These are phyloP conservation scores for Ceratina australensis DNA, from an alignment of 1,140 invertebrate species.

Conservation along the genomic window DNA sequence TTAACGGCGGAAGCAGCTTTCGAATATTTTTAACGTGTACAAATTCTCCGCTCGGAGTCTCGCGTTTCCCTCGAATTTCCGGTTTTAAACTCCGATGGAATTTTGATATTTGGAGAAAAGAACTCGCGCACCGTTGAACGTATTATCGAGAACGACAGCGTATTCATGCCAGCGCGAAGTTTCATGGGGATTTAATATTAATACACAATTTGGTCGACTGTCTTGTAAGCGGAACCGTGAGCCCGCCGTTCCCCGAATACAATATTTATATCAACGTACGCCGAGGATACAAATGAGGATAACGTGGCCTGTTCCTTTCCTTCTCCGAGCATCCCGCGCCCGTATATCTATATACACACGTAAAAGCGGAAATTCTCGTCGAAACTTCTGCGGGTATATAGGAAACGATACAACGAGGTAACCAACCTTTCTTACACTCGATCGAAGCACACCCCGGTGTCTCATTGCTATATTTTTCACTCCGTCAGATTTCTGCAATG, in stretches of 20 bases:
- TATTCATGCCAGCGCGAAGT: slow-evolving; percentile 39
- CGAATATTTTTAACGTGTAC: not conserved
- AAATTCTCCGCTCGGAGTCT: not conserved
- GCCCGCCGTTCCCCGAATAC: slow-evolving; percentile 47
- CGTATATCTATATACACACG: too few species aligned
- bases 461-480: slow-evolving; percentile 44
- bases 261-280: slow-evolving; percentile 62
- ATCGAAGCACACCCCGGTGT: slow-evolving; percentile 44
- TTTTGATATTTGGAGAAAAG: too few species aligned
- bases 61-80: too few species aligned
- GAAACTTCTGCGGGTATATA: slow-evolving; percentile 26
- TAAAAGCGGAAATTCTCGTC: slow-evolving; percentile 11
- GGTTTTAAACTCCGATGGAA: too few species aligned
- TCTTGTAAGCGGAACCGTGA: slow-evolving; percentile 39
- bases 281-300: slow-evolving; percentile 62
- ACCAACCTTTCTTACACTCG: slow-evolving; percentile 22
- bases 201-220: slow-evolving; percentile 65
- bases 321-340: not conserved
- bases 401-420: not conserved
- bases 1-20: too few species aligned
- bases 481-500: slow-evolving; percentile 28
- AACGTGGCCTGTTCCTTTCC: slow-evolving; percentile 54
- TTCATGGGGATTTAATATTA: slow-evolving; percentile 65
- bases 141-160: slow-evolving; percentile 31
- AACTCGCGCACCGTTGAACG: not conserved